Evolutionary conservation across 2,113 vertebrate species (phyloP), one percentile per base, ranked within the genome.

Genomic region (Mus spicilegus): DNA sequence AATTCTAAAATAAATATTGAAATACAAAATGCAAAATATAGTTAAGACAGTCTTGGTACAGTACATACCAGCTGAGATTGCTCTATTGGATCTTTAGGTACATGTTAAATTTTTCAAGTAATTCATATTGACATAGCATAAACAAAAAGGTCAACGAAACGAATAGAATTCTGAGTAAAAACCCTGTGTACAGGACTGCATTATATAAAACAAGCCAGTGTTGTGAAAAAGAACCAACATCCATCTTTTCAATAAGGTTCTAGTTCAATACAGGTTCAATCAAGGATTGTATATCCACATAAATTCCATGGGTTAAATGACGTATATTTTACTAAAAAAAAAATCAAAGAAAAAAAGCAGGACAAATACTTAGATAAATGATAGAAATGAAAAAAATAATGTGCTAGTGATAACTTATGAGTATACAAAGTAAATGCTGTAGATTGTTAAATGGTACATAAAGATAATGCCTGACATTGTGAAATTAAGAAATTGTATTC

Each of bases 231-330:
- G 2, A 77, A 30, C 20, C 78, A 81, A 28, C 2, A 22, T 54
- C 20, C 26, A 67, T 89, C 20, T 78, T 94, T 76, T 51, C 58
- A 90, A 20, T 49, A 86, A 51, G 1, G 10, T 65, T 91, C n/a
- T 91, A 19, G n/a, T 42, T 93, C 20, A 94, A 63, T n/a, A 54
- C 22, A 56, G 65, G 6, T 94, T 96, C 17, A 95, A 49, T n/a
- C 39, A 69, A 93, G 0, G 1, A 19, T 76, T 70, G 13, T 5
- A 1, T 65, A 54, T 39, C 6, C 24, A 14, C 67, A 85, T 9
- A 51, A 56, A 95, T 91, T 80, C 0, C 58, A 77, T 77, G 6
- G 14, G 49, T 4, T 12, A 73, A n/a, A 3, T 77, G 11, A 54
- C 5, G 13, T 91, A 67, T 94, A 10, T 14, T 82, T 94, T 4